Percentiles rank a stretch among this genome's conserved stretches.
Evolutionary conservation across 35 echinoderm and acorn worm genomes (phyloP).

Genomic region (Nesometra sesokonis): DNA sequence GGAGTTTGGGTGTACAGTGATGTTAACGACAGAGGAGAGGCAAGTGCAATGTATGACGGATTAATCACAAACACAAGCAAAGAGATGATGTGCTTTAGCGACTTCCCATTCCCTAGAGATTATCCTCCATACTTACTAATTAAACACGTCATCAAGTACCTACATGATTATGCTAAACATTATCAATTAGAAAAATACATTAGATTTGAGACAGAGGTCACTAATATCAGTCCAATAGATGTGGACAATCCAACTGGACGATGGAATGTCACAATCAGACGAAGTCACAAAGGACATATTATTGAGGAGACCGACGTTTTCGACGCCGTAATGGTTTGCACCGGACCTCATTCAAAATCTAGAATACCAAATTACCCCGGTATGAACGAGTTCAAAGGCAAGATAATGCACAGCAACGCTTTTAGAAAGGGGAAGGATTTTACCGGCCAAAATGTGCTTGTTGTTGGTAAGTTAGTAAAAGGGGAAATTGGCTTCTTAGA

Average conservation of each 20-base stretch:
- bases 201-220: slow-evolving; percentile 53
- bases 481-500: too few species aligned
- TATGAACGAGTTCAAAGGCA: slow-evolving; percentile 62
- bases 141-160: slow-evolving; percentile 44
- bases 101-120: slow-evolving; percentile 55
- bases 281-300: background rate
- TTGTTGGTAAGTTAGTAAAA: slow-evolving; percentile 35
- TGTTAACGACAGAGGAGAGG: slow-evolving; percentile 6
- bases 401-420: slow-evolving; percentile 57
- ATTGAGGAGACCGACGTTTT: slow-evolving; percentile 9
- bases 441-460: slow-evolving; percentile 51
- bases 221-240: slow-evolving; percentile 19
- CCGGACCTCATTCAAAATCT: slow-evolving; percentile 36
- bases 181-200: slow-evolving; percentile 66
- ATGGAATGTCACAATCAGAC: slow-evolving; percentile 38
- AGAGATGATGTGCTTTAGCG: slow-evolving; percentile 78
- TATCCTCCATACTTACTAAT: slow-evolving; percentile 45
- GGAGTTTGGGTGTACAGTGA: slow-evolving; percentile 78
- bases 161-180: slow-evolving; percentile 48
- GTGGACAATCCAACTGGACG: slow-evolving; percentile 19
- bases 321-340: slow-evolving; percentile 80
- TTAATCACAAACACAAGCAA: slow-evolving; percentile 76
- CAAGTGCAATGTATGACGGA: slow-evolving; percentile 55
- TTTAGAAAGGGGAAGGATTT: slow-evolving; percentile 44
- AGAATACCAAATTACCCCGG: slow-evolving; percentile 43